These are phyloP conservation scores for Pseudonaja textilis DNA, from an alignment of 2,113 vertebrate species.

Conservation along the genomic window DNA sequence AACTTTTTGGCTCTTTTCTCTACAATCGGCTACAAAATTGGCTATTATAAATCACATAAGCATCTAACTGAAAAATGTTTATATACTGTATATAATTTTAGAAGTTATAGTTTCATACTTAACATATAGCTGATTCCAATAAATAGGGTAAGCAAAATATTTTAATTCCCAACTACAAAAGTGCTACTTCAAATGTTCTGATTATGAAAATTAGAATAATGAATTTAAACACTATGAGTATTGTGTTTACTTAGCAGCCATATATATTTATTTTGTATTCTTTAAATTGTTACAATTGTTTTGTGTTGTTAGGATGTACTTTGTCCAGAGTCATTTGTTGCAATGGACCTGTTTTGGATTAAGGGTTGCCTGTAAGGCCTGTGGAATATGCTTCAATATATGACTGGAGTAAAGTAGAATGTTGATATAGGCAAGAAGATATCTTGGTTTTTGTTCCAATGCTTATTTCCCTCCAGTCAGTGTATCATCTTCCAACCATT, in stretches of 20 bases:
- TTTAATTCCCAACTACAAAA: background rate
- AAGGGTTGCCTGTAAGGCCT: background rate
- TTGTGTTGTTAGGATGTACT: no score
- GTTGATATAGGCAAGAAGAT: background rate
- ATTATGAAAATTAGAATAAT: background rate
- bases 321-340: no score
- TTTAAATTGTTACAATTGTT: no score
- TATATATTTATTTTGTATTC: no score
- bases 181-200: background rate
- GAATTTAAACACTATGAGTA: background rate
- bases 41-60: background rate
- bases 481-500: background rate
- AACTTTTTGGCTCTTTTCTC: background rate
- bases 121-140: background rate
- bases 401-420: background rate
- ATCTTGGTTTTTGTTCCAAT: background rate
- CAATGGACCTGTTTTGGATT: background rate
- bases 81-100: no score
- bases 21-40: background rate
- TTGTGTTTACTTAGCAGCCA: no score
- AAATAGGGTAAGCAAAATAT: background rate
- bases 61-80: background rate
- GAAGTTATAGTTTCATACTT: background rate
- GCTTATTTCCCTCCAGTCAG: background rate
- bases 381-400: background rate